Conservation (phyloP, 2,113 vertebrate species). For the Zapornia atra region DNA sequence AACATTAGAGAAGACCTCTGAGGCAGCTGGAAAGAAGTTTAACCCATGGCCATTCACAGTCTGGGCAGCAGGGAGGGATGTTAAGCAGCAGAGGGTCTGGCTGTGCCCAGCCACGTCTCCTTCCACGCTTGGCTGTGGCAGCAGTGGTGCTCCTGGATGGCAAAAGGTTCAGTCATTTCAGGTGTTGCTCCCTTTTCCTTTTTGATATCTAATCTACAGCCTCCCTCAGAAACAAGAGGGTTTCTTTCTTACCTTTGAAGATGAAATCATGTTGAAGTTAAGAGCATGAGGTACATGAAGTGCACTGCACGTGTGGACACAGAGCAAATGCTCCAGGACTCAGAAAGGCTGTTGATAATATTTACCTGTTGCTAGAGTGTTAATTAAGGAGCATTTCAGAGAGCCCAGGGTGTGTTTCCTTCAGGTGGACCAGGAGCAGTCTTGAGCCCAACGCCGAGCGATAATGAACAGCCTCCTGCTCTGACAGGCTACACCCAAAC, state of each 20-base stretch:
- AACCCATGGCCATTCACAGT: background rate
- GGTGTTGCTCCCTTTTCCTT: background rate
- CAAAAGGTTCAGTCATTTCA: background rate
- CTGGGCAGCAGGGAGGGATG: background rate
- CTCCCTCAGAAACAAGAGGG: background rate
- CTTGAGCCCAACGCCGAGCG: background rate
- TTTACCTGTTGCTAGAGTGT: background rate
- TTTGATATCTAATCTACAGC: background rate
- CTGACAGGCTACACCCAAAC: background rate
- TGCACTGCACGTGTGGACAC: background rate
- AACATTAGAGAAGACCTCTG: background rate
- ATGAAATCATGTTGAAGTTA: background rate
- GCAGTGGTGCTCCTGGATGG: background rate
- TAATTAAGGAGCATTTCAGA: background rate
- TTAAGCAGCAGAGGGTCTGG: background rate
- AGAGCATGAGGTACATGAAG: background rate
- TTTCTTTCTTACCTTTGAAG: background rate
- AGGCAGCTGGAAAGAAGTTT: background rate
- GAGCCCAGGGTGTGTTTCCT: background rate
- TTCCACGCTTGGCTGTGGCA: background rate
- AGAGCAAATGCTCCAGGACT: background rate
- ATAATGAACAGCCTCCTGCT: background rate
- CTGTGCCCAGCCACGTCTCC: background rate
- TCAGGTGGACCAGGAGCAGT: background rate
- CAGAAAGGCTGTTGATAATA: background rate